These are phyloP conservation scores for Chaetodon auriga DNA, from an alignment of 2,113 vertebrate species.

Conservation along the genomic window DNA sequence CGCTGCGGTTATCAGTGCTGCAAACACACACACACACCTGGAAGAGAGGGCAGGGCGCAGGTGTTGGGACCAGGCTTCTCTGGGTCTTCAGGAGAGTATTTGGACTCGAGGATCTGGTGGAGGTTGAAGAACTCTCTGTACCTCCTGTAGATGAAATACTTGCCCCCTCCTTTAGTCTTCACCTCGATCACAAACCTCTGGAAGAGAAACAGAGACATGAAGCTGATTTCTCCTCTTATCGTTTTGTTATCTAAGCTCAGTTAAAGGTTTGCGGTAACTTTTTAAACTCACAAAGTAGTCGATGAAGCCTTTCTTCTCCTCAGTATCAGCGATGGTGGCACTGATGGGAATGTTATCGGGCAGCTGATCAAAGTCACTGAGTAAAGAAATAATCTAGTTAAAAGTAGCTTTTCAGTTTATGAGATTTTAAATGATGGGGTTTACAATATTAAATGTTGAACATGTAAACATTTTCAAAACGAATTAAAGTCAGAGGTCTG, in stretches of 20 bases:
- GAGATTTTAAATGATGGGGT: too few relatives aligned
- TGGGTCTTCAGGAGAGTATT: constrained; percentile 84
- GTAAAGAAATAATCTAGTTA: background rate
- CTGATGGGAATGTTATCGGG: constrained; percentile 90
- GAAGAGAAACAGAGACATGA: background rate
- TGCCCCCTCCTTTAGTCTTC: constrained; percentile 92
- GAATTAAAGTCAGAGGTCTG: too few relatives aligned
- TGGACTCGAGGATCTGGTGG: constrained; percentile 89
- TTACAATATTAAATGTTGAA: too few relatives aligned
- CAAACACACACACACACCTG: constrained; percentile 82
- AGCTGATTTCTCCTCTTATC: background rate
- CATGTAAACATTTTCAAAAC: too few relatives aligned
- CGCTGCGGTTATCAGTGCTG: background rate
- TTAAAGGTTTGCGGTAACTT: background rate
- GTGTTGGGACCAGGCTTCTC: constrained; percentile 72
- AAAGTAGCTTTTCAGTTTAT: background rate
- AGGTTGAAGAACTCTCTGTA: constrained; percentile 91
- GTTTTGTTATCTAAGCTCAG: background rate
- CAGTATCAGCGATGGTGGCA: constrained; percentile 92
- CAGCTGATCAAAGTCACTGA: constrained; percentile 94
- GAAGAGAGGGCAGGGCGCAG: constrained; percentile 89
- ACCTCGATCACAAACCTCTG: constrained; percentile 96
- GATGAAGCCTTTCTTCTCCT: constrained; percentile 94
- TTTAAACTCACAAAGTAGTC: constrained; percentile 90
- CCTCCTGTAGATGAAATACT: constrained; percentile 95